phyloP scores from a whole-genome alignment of 2,113 vertebrate species.

The Cromileptes altivelis region DNA sequence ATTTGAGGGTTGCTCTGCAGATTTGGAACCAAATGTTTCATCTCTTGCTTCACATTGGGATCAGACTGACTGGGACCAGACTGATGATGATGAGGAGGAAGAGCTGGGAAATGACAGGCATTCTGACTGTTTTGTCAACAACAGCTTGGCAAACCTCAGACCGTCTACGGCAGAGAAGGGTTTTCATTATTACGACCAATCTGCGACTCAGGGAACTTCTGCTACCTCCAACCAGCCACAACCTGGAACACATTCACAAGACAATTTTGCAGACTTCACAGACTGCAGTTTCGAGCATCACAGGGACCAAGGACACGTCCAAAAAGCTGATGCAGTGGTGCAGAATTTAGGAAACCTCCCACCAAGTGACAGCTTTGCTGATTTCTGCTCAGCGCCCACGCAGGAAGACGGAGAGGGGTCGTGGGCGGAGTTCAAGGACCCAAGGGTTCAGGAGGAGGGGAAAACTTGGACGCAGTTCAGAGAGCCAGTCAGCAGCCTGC shows the following conservation, averaged over 20 bases:
- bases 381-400: conserved; percentile 91
- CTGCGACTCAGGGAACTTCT: conserved; percentile 69
- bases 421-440: conserved; percentile 91
- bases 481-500: conserved; percentile 80
- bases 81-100: conserved; percentile 75
- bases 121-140: conserved; percentile 52
- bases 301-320: conserved; percentile 27
- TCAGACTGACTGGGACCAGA: conserved; percentile 72
- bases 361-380: conserved; percentile 93
- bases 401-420: conserved; percentile 72
- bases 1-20: conserved; percentile 73
- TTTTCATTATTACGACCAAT: conserved; percentile 40
- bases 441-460: conserved; percentile 67
- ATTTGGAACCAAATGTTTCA: conserved; percentile 79
- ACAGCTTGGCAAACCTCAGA: conserved; percentile 52
- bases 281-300: conserved; percentile 2
- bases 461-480: conserved; percentile 88
- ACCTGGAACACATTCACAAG: conserved; percentile 78
- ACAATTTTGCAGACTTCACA: conserved; percentile 71
- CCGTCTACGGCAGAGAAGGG: conserved; percentile 55
- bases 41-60: conserved; percentile 51
- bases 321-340: conserved; percentile 42
- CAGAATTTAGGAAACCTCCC: conserved; percentile 79
- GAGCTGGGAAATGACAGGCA: conserved; percentile 84
- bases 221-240: conserved; percentile 72